These are phyloP conservation scores for Strigamia crassipes DNA, from an alignment of 2,888 invertebrate species.

Conservation along the genomic window DNA sequence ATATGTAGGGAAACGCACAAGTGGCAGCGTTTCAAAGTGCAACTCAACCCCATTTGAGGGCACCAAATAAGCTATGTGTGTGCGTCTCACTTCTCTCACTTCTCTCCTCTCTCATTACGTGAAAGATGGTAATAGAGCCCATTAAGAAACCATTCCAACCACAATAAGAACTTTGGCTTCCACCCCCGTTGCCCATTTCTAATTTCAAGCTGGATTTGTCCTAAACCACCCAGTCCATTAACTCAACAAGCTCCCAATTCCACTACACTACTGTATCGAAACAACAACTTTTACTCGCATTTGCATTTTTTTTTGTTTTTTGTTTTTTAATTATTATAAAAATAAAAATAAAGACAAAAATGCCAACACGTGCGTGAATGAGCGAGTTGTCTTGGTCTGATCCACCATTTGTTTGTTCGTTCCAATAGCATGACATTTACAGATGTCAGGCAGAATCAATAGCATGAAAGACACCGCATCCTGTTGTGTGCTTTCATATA, in stretches of 20 bases:
- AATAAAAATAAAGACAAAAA: too few species aligned
- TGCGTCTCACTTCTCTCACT: neutral
- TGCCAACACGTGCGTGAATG: neutral
- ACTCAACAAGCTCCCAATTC: constrained; percentile 12
- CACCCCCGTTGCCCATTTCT: constrained; percentile 16
- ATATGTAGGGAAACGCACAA: neutral
- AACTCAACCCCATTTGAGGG: neutral
- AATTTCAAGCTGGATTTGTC: constrained; percentile 36
- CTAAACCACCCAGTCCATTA: constrained; percentile 38
- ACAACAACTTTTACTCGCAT: too few species aligned
- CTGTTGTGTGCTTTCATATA: constrained; percentile 39
- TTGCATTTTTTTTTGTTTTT: too few species aligned
- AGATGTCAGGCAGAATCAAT: constrained; percentile 49
- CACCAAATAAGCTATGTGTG: constrained; percentile 6
- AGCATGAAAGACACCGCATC: constrained; percentile 47
- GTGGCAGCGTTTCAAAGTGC: neutral
- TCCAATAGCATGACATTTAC: constrained; percentile 49
- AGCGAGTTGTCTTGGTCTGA: neutral
- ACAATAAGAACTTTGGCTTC: constrained; percentile 6
- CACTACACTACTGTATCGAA: too few species aligned
- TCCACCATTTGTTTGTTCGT: constrained; percentile 27
- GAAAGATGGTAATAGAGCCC: constrained; percentile 40
- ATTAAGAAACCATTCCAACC: constrained; percentile 33
- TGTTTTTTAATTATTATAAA: too few species aligned
- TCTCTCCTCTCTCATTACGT: constrained; percentile 30